Conservation (phyloP, 2,888 invertebrate genomes). For the Mythimna ferrago region DNA sequence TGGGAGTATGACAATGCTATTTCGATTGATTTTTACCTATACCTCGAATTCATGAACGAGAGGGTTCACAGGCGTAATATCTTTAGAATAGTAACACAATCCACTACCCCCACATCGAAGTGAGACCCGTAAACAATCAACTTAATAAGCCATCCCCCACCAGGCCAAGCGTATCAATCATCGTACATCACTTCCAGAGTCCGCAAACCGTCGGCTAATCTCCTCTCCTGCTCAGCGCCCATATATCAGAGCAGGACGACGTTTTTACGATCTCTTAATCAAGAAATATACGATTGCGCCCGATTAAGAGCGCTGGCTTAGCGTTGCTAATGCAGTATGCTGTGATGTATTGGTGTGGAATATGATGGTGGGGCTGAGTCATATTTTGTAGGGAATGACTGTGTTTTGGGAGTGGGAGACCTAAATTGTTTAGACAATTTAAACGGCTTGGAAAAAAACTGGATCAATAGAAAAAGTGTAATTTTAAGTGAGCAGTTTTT, state of each 20-base stretch:
- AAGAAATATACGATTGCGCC: slow-evolving; percentile 88
- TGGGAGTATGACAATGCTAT: too few relatives aligned
- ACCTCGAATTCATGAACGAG: too few relatives aligned
- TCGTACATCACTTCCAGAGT: slow-evolving; percentile 63
- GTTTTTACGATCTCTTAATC: slow-evolving; percentile 88
- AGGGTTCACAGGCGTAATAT: too few relatives aligned
- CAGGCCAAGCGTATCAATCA: slow-evolving; percentile 60
- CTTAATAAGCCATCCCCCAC: slow-evolving; percentile 52
- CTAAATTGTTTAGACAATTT: too few relatives aligned
- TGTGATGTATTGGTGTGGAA: slow-evolving; percentile 71
- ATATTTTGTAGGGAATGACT: slow-evolving; percentile 25
- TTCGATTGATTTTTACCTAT: too few relatives aligned
- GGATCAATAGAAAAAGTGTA: too few relatives aligned
- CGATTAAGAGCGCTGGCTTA: slow-evolving; percentile 85
- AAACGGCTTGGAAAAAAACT: too few relatives aligned
- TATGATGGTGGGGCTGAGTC: slow-evolving; percentile 28
- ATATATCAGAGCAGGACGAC: slow-evolving; percentile 86
- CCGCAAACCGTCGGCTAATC: slow-evolving; percentile 75
- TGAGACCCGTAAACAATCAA: slow-evolving; percentile 56
- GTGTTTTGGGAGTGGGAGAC: slow-evolving; percentile 9
- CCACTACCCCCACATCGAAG: slow-evolving; percentile 6
- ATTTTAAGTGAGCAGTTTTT: too few relatives aligned
- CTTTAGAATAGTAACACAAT: too few relatives aligned
- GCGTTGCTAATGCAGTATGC: slow-evolving; percentile 85
- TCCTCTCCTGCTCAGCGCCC: slow-evolving; percentile 75